These are phyloP conservation scores for Coregonus sp. DNA, from an alignment of 2,797 vertebrate genomes.

Conservation along the genomic window DNA sequence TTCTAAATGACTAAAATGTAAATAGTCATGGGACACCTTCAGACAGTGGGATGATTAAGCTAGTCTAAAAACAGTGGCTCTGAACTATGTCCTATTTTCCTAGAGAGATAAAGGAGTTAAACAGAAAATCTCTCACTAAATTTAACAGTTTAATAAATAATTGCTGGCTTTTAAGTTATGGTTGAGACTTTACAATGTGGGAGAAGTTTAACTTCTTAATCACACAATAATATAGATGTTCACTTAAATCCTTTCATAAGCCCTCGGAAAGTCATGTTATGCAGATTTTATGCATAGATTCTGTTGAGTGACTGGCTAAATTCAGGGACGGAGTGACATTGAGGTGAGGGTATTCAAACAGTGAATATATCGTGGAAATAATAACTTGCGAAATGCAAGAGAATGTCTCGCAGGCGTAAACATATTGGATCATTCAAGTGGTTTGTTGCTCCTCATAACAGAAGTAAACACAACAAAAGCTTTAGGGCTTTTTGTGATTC, in stretches of 20 bases:
- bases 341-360: not conserved
- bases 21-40: slow-evolving; percentile 25
- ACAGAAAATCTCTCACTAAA: slow-evolving; percentile 5
- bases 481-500: slow-evolving; percentile 32
- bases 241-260: not conserved
- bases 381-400: slow-evolving; percentile 42
- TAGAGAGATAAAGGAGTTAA: slow-evolving; percentile 25
- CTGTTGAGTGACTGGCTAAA: not conserved
- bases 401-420: slow-evolving; percentile 52
- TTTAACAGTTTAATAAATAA: slow-evolving; percentile 13
- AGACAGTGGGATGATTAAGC: slow-evolving; percentile 26
- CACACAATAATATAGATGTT: not conserved
- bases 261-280: not conserved
- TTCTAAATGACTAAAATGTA: too few species aligned
- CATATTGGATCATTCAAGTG: slow-evolving; percentile 42
- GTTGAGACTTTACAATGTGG: slow-evolving; percentile 15
- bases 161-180: slow-evolving; percentile 27
- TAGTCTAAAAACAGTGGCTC: slow-evolving; percentile 23
- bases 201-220: not conserved
- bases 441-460: slow-evolving; percentile 12
- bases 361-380: slow-evolving; percentile 41
- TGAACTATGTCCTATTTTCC: not conserved
- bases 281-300: not conserved
- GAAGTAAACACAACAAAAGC: slow-evolving; percentile 28
- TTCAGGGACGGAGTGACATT: not conserved